phyloP scores from a whole-genome alignment of 1,140 invertebrate genomes.

The Acyrthosiphon pisum region DNA sequence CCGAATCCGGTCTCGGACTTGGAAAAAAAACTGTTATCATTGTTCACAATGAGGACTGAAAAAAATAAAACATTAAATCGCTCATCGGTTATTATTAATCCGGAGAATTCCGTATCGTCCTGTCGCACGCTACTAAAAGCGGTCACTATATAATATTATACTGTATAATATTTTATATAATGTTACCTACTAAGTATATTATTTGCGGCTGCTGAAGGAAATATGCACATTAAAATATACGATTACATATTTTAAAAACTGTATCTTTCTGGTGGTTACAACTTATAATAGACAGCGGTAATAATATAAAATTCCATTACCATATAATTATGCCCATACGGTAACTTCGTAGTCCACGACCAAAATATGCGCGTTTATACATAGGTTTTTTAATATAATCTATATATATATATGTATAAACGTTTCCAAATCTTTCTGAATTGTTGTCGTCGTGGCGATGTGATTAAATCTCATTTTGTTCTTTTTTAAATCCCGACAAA shows the following conservation, averaged over 20 bases:
- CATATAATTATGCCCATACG: not conserved
- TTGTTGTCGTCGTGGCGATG: not conserved
- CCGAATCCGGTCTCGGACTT: not conserved
- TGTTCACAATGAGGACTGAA: not conserved
- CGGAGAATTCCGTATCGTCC: not conserved
- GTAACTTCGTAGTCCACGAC: not conserved
- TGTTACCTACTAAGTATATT: not conserved
- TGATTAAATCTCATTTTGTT: slow-evolving; percentile 24
- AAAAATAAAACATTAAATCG: not conserved
- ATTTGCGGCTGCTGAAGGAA: not conserved
- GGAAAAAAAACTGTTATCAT: not conserved
- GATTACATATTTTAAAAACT: slow-evolving; percentile 18
- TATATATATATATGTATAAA: not conserved
- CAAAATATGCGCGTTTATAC: not conserved
- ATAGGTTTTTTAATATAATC: not conserved
- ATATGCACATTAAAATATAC: not conserved
- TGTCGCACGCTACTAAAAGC: not conserved
- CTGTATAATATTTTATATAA: not conserved
- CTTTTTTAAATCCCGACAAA: slow-evolving; percentile 34
- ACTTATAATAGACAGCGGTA: not conserved
- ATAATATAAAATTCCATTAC: not conserved
- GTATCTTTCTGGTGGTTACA: not conserved
- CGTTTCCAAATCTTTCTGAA: slow-evolving; percentile 3
- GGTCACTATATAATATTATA: not conserved
- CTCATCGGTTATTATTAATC: not conserved